Base-by-base conservation (phyloP, 2,888 invertebrate genomes). In the Epistrophe eligans region DNA sequence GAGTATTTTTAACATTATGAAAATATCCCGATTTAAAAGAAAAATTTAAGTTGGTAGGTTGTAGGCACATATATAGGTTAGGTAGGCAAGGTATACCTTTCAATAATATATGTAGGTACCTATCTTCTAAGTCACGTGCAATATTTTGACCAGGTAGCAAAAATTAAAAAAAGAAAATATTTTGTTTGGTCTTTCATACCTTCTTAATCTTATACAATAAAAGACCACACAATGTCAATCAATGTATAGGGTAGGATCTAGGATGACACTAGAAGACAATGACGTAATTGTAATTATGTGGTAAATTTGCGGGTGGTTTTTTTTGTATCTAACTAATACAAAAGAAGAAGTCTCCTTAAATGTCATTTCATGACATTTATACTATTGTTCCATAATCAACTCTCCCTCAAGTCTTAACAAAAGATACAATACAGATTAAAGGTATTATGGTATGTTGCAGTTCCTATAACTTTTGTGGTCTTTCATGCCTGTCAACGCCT, bases 281-380 rank as follows among this genome's bases (percentile, higher is more conserved):
- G 73, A 84, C 70, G 74, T 67, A 83, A 83, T 70, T 73, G 67
- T 83, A 83, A 79, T 79, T 84, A 84, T 79, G 83, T 84, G 83
- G 67, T 55, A 79, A 70, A 83, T 79, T 82, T 84, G 83, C 79
- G 83, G 83, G 74, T 79, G 79, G 79, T 64, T 66, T 17, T 57
- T 50, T 24, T 6, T 15, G 5, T 15, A 15, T 15, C 6, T 15
- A 13, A 24, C 2, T 11, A 2, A 52, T 13, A 52, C 19, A 52
- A 50, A 50, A 11, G 13, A 52, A 6, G 4, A 52, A 50, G 19
- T 5, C 2, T 24, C 5, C 19, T 24, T 6, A 79, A 79, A 79
- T 79, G 83, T 84, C 83, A 74, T 79, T 67, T 74, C 50, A 79
- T 70, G 79, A 79, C 83, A 62, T 84, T 84, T 74, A 70, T 67